Conservation (phyloP, 2,888 invertebrate species). For the Agrotis puta region DNA sequence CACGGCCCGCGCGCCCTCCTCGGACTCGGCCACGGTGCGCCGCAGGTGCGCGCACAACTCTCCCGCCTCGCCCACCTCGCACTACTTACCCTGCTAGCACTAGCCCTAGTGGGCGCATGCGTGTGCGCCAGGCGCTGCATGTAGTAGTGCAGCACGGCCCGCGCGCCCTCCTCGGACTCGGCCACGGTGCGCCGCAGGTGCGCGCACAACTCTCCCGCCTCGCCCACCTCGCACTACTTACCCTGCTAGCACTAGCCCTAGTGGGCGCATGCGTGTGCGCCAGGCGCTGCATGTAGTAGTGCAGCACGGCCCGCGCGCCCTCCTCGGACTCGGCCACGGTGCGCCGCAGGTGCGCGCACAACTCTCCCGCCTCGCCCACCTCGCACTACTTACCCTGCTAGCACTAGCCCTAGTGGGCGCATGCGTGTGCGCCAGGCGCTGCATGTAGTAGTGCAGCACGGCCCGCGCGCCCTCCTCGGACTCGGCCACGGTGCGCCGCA, state of each 20-base stretch:
- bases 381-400: not conserved
- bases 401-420: not conserved
- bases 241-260: not conserved
- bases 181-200: too few species aligned
- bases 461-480: constrained; percentile 51
- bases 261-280: constrained; percentile 3
- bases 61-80: too few species aligned
- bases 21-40: too few species aligned
- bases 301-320: constrained; percentile 3
- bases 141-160: constrained; percentile 1
- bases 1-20: not conserved
- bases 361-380: too few species aligned
- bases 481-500: constrained; percentile 69
- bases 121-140: constrained; percentile 3
- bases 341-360: too few species aligned
- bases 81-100: not conserved
- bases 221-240: not conserved
- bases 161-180: too few species aligned
- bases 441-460: constrained; percentile 93
- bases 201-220: too few species aligned
- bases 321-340: not conserved
- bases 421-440: constrained; percentile 95
- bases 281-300: constrained; percentile 3
- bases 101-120: not conserved
- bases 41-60: too few species aligned